phyloP scores from a whole-genome alignment of 2,797 vertebrate species.

The Scarus forsteni region DNA sequence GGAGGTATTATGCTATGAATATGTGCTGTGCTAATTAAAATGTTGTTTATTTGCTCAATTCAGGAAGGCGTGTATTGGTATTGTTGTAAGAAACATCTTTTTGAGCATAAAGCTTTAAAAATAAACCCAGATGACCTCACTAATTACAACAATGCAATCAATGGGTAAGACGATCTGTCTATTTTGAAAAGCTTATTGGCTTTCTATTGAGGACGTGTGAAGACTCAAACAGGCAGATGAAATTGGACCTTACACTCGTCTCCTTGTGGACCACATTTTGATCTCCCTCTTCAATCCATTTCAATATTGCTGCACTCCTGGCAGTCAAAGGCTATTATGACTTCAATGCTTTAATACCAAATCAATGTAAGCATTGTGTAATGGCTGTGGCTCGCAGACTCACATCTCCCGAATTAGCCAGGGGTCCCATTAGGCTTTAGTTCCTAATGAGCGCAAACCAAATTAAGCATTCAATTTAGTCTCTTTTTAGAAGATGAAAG shows the following conservation, averaged over 20 bases:
- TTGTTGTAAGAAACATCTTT: background rate
- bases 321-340: constrained; percentile 63
- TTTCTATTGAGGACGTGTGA: constrained; percentile 44
- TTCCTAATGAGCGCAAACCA: constrained; percentile 74
- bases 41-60: constrained; percentile 7
- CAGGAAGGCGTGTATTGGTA: background rate
- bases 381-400: constrained; percentile 58
- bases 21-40: background rate
- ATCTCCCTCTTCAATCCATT: constrained; percentile 59
- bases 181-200: constrained; percentile 14
- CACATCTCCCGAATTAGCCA: constrained; percentile 58
- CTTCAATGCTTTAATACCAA: constrained; percentile 63
- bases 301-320: constrained; percentile 51
- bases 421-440: constrained; percentile 65
- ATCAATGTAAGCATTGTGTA: constrained; percentile 68
- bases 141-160: constrained; percentile 48
- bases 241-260: constrained; percentile 30
- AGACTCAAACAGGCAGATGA: constrained; percentile 40
- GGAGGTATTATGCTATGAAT: background rate
- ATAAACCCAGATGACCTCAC: constrained; percentile 43
- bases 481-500: constrained; percentile 77
- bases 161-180: constrained; percentile 32
- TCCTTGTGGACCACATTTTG: constrained; percentile 40
- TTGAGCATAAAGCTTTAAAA: constrained; percentile 22
- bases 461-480: constrained; percentile 78